Base-by-base conservation (phyloP, 2,113 vertebrate genomes). In the Romanogobio albipinnatus region DNA sequence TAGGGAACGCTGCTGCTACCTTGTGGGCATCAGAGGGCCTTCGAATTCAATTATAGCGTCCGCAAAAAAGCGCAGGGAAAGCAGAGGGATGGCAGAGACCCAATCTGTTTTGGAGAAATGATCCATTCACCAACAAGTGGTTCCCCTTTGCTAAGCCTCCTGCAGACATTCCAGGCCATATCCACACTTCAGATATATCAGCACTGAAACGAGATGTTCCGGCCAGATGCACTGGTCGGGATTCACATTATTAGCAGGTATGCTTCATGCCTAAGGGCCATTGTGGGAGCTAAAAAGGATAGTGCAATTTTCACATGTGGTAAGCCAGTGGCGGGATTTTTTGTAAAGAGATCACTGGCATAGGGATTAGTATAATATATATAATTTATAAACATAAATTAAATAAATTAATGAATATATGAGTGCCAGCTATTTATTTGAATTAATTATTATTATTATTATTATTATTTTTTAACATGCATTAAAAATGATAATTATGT, bases 1-100 rank as follows among this genome's bases (percentile, higher is more conserved):
- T 15, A 15, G 82, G 81, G 83, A 83, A 43, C 88, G 56, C 85
- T 88, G 64, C 86, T 88, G 87, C 89, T 89, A 88, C 81, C 88
- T 90, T 84, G 81, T 88, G 86, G 85, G 56, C 62, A 84, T 45
- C 78, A 64, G 43, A 53, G 56, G 66, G 33, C 36, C 81, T 83
- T 74, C 39, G 3, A 82, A 68, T 83, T 45, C 29, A 61, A 80
- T 62, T 51, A 74, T 17, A 82, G 53, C 3, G 6, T 64, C 53
- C 17, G 8, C 53, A 33, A 71, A 76, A 76, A 66, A 78, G 29
- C 6, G 29, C 43, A 33, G 68, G 36, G 64, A 76, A 85, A 82
- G n/a, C 49, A 58, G 26, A 61, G 59, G 73, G 19, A 76, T 77
- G 70, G 76, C 79, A 70, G 39, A 56, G 36, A 17, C 75, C 81